Evolutionary conservation across 2,888 invertebrate species (phyloP).

Genomic region (Cantharis lateralis): DNA sequence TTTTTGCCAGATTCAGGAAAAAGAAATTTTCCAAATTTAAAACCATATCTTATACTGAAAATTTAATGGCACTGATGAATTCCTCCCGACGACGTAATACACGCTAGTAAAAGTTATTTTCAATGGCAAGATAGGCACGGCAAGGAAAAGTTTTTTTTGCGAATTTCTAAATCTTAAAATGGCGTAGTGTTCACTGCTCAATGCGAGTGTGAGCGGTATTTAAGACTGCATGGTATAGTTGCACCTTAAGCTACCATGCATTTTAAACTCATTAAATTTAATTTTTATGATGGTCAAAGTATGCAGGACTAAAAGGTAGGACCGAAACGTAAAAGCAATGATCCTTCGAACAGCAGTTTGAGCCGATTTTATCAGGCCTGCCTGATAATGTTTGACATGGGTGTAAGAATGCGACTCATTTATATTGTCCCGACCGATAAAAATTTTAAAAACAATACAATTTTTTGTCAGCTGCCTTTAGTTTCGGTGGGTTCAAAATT

Average conservation of each 20-base stretch:
- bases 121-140: background rate
- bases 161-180: background rate
- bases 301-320: background rate
- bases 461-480: background rate
- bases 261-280: background rate
- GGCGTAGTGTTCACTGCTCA: background rate
- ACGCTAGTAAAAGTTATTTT: background rate
- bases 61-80: background rate
- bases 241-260: background rate
- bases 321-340: background rate
- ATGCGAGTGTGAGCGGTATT: background rate
- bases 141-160: background rate
- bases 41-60: background rate
- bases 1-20: too few species aligned
- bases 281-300: background rate
- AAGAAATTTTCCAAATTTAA: too few species aligned
- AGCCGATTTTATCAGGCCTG: background rate
- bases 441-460: background rate
- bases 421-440: background rate
- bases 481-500: too few species aligned
- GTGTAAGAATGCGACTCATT: background rate
- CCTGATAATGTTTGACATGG: background rate
- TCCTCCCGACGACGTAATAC: background rate
- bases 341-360: background rate
- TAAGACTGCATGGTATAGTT: background rate